These are phyloP conservation scores for Danaus plexippus DNA, from an alignment of 1,140 invertebrate species.

Conservation along the genomic window DNA sequence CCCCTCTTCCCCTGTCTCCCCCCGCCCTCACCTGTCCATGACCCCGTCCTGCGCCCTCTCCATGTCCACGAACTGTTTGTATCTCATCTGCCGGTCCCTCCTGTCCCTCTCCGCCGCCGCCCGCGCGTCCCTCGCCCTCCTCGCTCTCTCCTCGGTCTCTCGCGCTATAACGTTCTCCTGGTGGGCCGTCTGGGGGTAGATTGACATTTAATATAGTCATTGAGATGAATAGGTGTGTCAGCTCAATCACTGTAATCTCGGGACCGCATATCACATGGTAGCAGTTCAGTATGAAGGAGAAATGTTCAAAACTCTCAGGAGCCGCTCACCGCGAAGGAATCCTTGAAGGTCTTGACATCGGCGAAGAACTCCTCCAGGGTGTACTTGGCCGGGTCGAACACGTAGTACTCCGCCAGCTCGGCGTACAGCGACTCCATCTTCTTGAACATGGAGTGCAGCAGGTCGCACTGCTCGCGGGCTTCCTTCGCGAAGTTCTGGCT, in stretches of 20 bases:
- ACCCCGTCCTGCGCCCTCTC: conserved; percentile 94
- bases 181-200: conserved; percentile 78
- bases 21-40: conserved; percentile 81
- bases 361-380: conserved; percentile 96
- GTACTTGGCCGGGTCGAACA: conserved; percentile 95
- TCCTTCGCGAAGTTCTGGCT: conserved; percentile 80
- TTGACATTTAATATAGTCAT: not conserved
- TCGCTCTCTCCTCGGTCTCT: conserved; percentile 91
- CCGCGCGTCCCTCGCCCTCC: conserved; percentile 86
- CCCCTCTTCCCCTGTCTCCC: too few relatives aligned
- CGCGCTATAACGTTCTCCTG: conserved; percentile 86
- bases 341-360: conserved; percentile 96
- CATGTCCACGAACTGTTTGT: conserved; percentile 92
- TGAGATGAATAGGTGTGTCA: too few relatives aligned
- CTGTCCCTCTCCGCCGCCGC: conserved; percentile 90
- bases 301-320: too few relatives aligned
- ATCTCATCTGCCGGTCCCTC: conserved; percentile 82
- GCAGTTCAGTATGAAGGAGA: too few relatives aligned
- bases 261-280: too few relatives aligned
- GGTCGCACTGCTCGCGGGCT: conserved; percentile 87
- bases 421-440: conserved; percentile 92
- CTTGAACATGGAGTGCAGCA: conserved; percentile 93
- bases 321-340: conserved; percentile 85
- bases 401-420: conserved; percentile 90
- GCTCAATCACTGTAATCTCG: not conserved